Evolutionary conservation across 2,888 invertebrate genomes (phyloP).

Genomic region (Aleiodes testaceus): DNA sequence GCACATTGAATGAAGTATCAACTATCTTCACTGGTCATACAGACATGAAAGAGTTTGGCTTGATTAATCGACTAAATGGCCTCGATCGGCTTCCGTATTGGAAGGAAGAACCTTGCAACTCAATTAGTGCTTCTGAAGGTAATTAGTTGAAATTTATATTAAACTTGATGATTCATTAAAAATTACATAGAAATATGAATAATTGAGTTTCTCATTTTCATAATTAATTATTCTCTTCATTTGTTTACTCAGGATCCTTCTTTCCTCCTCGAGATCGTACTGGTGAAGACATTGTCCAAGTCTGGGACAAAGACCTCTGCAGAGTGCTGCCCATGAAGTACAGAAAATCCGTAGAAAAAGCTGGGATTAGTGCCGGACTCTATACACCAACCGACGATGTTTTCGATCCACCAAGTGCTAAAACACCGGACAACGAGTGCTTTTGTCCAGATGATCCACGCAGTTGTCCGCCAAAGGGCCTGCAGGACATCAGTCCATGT

Average conservation of each 20-base stretch:
- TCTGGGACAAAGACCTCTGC: conserved; percentile 92
- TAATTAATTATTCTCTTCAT: neutral
- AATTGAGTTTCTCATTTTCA: too few relatives aligned
- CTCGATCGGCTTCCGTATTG: conserved; percentile 84
- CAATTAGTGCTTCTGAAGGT: conserved; percentile 74
- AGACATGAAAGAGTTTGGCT: conserved; percentile 86
- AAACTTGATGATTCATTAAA: conserved; percentile 25
- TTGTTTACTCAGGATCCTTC: conserved; percentile 79
- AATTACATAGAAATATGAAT: conserved; percentile 4
- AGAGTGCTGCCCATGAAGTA: conserved; percentile 85
- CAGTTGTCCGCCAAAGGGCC: conserved; percentile 81
- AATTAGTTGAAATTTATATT: conserved; percentile 36
- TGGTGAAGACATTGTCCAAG: conserved; percentile 79
- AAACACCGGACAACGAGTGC: conserved; percentile 81
- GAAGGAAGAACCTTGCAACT: conserved; percentile 82
- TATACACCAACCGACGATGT: conserved; percentile 83
- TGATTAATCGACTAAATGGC: conserved; percentile 85
- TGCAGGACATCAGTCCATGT: conserved; percentile 91
- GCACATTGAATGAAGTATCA: conserved; percentile 85
- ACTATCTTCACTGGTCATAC: conserved; percentile 85
- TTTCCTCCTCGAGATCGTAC: conserved; percentile 83
- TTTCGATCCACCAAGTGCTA: conserved; percentile 74
- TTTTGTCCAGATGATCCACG: conserved; percentile 81
- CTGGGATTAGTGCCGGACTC: conserved; percentile 82
- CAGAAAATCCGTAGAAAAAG: conserved; percentile 80